These are phyloP conservation scores for Ornithoptera alexandrae DNA, from an alignment of 2,888 invertebrate species.

Conservation along the genomic window DNA sequence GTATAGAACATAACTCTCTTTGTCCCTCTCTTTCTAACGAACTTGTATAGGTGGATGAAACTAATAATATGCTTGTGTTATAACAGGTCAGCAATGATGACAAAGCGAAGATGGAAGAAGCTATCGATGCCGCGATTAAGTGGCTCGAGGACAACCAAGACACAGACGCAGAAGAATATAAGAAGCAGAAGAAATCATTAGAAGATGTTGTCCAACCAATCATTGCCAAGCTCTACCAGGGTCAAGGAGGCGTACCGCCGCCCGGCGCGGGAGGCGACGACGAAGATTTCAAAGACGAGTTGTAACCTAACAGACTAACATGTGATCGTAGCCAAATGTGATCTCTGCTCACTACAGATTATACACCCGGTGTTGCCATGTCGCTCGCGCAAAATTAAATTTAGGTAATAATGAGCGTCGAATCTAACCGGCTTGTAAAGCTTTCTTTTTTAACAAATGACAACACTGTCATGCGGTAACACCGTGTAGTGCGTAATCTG, in stretches of 20 bases:
- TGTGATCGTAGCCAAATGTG: slow-evolving; percentile 69
- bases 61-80: not conserved
- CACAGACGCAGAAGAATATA: slow-evolving; percentile 94
- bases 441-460: not conserved
- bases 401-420: slow-evolving; percentile 4
- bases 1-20: not conserved
- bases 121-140: slow-evolving; percentile 97
- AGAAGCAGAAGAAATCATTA: slow-evolving; percentile 96
- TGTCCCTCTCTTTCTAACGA: not conserved
- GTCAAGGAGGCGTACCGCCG: slow-evolving; percentile 88
- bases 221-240: slow-evolving; percentile 96
- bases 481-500: slow-evolving; percentile 42
- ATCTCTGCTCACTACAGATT: slow-evolving; percentile 57
- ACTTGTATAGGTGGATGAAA: not conserved
- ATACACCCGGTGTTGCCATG: slow-evolving; percentile 35
- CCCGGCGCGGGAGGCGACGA: slow-evolving; percentile 85
- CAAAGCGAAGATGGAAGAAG: slow-evolving; percentile 95
- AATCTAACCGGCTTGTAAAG: slow-evolving; percentile 2
- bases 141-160: slow-evolving; percentile 98
- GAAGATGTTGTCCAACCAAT: slow-evolving; percentile 98
- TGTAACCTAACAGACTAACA: slow-evolving; percentile 79
- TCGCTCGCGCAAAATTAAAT: slow-evolving; percentile 4
- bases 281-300: slow-evolving; percentile 91
- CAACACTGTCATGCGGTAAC: slow-evolving; percentile 3
- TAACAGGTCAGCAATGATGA: slow-evolving; percentile 87